phyloP scores from a whole-genome alignment of 2,113 vertebrate genomes.

The Piaya cayana region DNA sequence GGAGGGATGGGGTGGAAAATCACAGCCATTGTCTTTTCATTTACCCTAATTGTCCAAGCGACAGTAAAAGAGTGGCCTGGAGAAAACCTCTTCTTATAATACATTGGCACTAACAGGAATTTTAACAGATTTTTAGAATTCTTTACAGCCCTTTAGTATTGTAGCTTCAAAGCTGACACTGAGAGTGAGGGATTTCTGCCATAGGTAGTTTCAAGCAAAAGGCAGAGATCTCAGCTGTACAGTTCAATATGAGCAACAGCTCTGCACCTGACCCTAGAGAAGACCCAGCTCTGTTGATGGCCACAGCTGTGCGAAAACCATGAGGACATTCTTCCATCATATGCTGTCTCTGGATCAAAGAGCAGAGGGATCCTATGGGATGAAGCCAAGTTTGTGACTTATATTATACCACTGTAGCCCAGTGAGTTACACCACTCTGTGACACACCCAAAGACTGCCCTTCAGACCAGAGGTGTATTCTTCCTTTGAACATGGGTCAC shows the following conservation, averaged over 20 bases:
- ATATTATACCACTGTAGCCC: background rate
- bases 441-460: background rate
- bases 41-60: slow-evolving; percentile 46
- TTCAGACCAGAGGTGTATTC: background rate
- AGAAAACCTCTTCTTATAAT: slow-evolving; percentile 31
- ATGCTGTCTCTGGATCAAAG: background rate
- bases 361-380: background rate
- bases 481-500: background rate
- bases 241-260: background rate
- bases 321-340: background rate
- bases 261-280: background rate
- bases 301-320: background rate
- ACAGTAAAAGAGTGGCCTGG: slow-evolving; percentile 38
- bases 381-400: background rate
- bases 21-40: slow-evolving; percentile 59
- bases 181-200: background rate
- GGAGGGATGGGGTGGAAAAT: slow-evolving; percentile 47
- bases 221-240: background rate
- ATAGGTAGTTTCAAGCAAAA: background rate
- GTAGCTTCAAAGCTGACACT: background rate
- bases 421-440: background rate
- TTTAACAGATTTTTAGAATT: slow-evolving; percentile 10
- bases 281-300: background rate
- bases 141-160: background rate
- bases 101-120: background rate